A percentile compares a stretch with the other conserved stretches of the same genome.
phyloP scores from a whole-genome alignment of 2,113 vertebrate species.

The Lampris megalopsis region DNA sequence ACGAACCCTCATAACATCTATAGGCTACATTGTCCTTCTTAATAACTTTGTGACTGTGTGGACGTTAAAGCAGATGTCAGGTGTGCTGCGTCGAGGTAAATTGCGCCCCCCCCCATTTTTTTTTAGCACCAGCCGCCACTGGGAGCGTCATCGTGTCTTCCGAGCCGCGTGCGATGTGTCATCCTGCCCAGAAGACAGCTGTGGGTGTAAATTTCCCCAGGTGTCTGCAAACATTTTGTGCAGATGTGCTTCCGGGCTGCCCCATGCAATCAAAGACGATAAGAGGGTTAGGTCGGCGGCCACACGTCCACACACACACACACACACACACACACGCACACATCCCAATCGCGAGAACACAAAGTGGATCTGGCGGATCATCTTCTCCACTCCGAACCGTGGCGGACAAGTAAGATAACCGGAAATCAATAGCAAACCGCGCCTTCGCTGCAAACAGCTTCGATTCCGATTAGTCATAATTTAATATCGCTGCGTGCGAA shows the following conservation, averaged over 20 bases:
- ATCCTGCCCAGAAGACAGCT: not conserved
- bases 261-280: constrained; percentile 48
- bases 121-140: not conserved
- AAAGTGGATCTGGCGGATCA: constrained; percentile 37
- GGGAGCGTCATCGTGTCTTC: constrained; percentile 5
- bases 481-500: too few species aligned
- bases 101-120: not conserved
- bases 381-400: constrained; percentile 75
- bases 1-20: too few species aligned
- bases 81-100: too few species aligned
- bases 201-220: not conserved
- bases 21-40: too few species aligned
- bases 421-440: not conserved
- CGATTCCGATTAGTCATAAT: too few species aligned
- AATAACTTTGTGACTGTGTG: too few species aligned
- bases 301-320: constrained; percentile 18
- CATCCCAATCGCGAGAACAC: constrained; percentile 38
- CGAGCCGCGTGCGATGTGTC: constrained; percentile 13
- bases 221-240: constrained; percentile 36
- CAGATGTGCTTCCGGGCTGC: constrained; percentile 54
- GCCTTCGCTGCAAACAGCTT: too few species aligned
- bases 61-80: too few species aligned
- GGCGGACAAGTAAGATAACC: not conserved
- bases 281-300: constrained; percentile 56
- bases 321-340: constrained; percentile 25